A percentile compares a stretch with the other conserved stretches of the same genome.
These are phyloP conservation scores for Cheilosia vernalis DNA, from an alignment of 2,888 invertebrate species.

Conservation along the genomic window DNA sequence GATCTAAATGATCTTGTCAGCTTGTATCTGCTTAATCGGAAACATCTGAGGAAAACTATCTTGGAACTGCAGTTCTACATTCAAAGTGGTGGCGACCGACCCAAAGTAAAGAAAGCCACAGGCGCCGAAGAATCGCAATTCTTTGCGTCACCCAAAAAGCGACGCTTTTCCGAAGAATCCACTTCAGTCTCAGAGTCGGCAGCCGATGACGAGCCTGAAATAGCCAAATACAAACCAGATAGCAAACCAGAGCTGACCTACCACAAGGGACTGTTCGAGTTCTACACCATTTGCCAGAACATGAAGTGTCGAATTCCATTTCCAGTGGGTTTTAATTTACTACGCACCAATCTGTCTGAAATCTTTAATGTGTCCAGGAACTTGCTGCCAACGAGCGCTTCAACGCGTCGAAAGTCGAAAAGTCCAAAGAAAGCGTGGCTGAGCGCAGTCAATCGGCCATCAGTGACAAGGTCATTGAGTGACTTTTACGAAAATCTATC, in stretches of 20 bases:
- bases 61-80: constrained; percentile 90
- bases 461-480: constrained; percentile 82
- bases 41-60: constrained; percentile 89
- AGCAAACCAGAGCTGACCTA: constrained; percentile 31
- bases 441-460: constrained; percentile 77
- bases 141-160: constrained; percentile 78
- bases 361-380: constrained; percentile 77
- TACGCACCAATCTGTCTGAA: constrained; percentile 80
- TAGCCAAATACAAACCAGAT: constrained; percentile 42
- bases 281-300: constrained; percentile 81
- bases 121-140: constrained; percentile 48
- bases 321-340: constrained; percentile 80
- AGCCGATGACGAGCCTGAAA: constrained; percentile 57
- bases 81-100: constrained; percentile 84
- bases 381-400: constrained; percentile 48
- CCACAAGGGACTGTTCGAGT: constrained; percentile 79
- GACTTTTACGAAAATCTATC: constrained; percentile 82
- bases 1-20: constrained; percentile 86
- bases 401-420: constrained; percentile 78
- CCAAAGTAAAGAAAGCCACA: constrained; percentile 41
- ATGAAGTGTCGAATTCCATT: constrained; percentile 79
- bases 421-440: constrained; percentile 81
- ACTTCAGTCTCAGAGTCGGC: constrained; percentile 39
- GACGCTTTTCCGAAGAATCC: constrained; percentile 75
- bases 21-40: constrained; percentile 86